Conservation (phyloP, 1,140 invertebrate species). For the Drosophila hydei region DNA sequence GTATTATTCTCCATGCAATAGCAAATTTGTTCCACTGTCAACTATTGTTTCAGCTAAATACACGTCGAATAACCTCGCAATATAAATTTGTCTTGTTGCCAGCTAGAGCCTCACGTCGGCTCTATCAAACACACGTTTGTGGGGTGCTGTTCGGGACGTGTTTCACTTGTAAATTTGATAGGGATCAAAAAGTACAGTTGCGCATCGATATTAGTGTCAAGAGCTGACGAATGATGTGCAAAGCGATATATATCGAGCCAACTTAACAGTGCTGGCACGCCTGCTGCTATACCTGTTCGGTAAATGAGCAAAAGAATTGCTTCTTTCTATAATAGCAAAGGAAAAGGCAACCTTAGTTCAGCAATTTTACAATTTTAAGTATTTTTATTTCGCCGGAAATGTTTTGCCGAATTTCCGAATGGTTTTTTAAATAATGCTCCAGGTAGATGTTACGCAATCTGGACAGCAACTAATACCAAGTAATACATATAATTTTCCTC, state of each 20-base stretch:
- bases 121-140: background rate
- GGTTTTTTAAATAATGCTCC: background rate
- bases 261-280: background rate
- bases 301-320: too few relatives aligned
- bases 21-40: background rate
- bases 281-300: background rate
- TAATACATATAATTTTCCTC: slow-evolving; percentile 26
- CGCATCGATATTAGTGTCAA: background rate
- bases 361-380: too few relatives aligned
- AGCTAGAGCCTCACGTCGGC: background rate
- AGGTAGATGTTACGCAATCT: slow-evolving; percentile 13
- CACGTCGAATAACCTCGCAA: background rate
- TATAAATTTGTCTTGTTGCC: background rate
- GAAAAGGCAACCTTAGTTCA: too few relatives aligned
- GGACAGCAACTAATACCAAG: slow-evolving; percentile 1
- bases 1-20: too few relatives aligned
- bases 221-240: background rate
- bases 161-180: background rate
- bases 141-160: background rate
- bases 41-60: background rate
- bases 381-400: slow-evolving; percentile 9
- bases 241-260: background rate
- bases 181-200: background rate
- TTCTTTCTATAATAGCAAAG: too few relatives aligned
- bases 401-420: slow-evolving; percentile 2